A percentile compares a stretch with the other conserved stretches of the same genome.
These are phyloP conservation scores for Diachrysia chrysitis DNA, from an alignment of 2,888 invertebrate species.

Conservation along the genomic window DNA sequence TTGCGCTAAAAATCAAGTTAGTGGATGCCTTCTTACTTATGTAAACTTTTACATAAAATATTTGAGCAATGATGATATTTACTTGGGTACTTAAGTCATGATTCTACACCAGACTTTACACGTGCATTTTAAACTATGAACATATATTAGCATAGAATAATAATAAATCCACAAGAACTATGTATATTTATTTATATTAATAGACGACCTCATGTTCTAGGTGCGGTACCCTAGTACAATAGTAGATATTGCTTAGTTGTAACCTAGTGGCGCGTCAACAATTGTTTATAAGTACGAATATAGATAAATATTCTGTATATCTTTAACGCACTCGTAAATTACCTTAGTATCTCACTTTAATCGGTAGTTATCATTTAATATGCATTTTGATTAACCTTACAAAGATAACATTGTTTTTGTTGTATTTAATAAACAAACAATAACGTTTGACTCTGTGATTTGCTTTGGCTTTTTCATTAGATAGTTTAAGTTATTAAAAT, in stretches of 20 bases:
- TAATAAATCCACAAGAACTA: slow-evolving; percentile 1
- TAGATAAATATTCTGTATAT: neutral
- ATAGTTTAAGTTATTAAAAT: neutral
- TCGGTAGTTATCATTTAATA: neutral
- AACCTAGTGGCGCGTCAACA: neutral
- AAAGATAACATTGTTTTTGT: neutral
- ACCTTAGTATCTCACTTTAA: neutral
- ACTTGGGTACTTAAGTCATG: neutral
- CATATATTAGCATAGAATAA: slow-evolving; percentile 6
- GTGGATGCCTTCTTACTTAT: neutral
- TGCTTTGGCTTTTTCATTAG: neutral
- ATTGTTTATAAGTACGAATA: neutral
- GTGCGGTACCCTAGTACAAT: neutral
- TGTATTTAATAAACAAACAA: neutral
- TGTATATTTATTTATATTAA: neutral
- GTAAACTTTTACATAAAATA: neutral
- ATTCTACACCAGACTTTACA: neutral
- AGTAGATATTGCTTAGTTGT: neutral
- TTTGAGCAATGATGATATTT: neutral
- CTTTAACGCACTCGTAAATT: neutral
- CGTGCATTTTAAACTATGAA: neutral
- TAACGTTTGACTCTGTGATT: neutral
- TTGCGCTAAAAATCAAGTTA: neutral
- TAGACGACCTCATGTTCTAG: neutral
- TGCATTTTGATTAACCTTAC: neutral